Conservation (phyloP, 2,797 vertebrate species). For the Enteromius afrohamiltoni region DNA sequence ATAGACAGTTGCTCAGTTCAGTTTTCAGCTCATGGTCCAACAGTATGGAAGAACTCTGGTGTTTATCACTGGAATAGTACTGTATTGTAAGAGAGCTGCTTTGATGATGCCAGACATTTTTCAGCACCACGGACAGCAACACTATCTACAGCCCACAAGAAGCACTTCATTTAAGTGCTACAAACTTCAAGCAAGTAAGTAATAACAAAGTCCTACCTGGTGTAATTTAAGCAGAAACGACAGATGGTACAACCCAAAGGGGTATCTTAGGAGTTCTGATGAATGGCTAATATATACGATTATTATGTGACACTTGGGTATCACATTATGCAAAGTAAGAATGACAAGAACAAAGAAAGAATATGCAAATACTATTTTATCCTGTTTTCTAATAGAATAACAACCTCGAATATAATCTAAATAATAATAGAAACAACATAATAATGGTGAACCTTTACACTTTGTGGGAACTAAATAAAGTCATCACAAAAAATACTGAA, state of each 20-base stretch:
- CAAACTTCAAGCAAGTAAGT: background rate
- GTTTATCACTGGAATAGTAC: background rate
- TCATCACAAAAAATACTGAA: background rate
- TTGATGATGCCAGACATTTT: background rate
- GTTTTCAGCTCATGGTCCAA: conserved; percentile 1
- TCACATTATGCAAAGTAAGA: background rate
- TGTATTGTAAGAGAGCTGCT: background rate
- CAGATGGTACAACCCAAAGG: background rate
- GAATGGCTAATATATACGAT: background rate
- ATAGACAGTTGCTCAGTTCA: background rate
- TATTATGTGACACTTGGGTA: background rate
- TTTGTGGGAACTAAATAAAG: background rate
- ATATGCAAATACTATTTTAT: background rate
- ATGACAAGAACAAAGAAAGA: background rate
- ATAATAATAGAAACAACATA: background rate
- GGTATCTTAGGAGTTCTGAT: background rate
- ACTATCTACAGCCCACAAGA: background rate
- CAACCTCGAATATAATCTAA: background rate
- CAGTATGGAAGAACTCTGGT: background rate
- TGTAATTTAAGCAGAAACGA: background rate
- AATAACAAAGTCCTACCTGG: background rate
- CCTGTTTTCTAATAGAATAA: background rate
- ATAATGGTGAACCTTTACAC: background rate
- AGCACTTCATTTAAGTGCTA: background rate
- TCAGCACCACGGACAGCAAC: conserved; percentile 35